phyloP scores from a whole-genome alignment of 1,140 invertebrate species.

The Drosophila yakuba region DNA sequence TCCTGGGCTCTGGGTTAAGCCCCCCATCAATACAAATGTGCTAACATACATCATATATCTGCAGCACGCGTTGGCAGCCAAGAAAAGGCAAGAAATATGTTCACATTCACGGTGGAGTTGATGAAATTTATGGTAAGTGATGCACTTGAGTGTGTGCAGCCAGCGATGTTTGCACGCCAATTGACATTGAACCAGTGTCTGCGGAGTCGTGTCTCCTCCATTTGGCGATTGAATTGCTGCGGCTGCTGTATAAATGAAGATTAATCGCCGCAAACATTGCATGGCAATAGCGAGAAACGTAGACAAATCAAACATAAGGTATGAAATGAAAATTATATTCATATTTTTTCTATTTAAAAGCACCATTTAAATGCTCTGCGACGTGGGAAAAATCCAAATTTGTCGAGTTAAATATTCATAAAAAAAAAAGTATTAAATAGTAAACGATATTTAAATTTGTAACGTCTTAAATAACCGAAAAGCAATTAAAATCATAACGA shows the following conservation, averaged over 20 bases:
- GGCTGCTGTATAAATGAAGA: conserved; percentile 52
- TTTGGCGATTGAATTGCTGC: conserved; percentile 22
- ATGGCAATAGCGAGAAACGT: conserved; percentile 29
- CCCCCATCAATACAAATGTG: conserved; percentile 3
- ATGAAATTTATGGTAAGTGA: conserved; percentile 66
- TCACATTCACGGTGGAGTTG: conserved; percentile 5
- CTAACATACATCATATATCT: too few species aligned
- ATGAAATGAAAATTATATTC: conserved; percentile 25
- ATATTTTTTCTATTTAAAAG: conserved; percentile 2
- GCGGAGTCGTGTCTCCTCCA: conserved; percentile 55
- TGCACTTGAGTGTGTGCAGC: conserved; percentile 49
- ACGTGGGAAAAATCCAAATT: background rate
- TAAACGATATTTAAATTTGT: too few species aligned
- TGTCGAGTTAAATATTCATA: too few species aligned
- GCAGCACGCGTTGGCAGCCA: conserved; percentile 39
- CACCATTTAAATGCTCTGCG: conserved; percentile 13
- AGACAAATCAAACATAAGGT: conserved; percentile 36
- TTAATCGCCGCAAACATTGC: conserved; percentile 58
- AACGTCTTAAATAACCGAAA: background rate
- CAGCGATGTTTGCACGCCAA: conserved; percentile 59
- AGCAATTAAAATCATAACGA: too few species aligned
- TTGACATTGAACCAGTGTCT: conserved; percentile 74
- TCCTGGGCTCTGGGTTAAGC: conserved; percentile 20
- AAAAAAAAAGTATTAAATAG: too few species aligned
- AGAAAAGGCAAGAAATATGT: conserved; percentile 5